Conservation (phyloP, 2,888 invertebrate genomes). For the Drosophila leonis region DNA sequence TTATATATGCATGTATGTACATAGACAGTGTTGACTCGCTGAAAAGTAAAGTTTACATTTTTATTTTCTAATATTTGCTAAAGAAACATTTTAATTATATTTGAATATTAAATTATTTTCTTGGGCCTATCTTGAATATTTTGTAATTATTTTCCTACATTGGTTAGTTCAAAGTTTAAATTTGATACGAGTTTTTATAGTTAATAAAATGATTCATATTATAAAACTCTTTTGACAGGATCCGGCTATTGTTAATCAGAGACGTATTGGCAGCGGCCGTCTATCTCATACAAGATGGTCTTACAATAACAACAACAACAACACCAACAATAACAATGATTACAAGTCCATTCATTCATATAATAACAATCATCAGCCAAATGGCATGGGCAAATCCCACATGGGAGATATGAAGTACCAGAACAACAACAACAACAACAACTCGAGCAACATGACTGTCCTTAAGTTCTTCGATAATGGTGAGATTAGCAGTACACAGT, state of each 20-base stretch:
- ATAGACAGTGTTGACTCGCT: background rate
- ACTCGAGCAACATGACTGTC: constrained; percentile 46
- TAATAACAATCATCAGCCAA: constrained; percentile 40
- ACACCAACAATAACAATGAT: constrained; percentile 25
- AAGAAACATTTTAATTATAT: constrained; percentile 1
- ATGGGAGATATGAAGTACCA: constrained; percentile 46
- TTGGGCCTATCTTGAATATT: background rate
- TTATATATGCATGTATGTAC: no score
- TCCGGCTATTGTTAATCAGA: constrained; percentile 79
- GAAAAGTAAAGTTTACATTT: background rate
- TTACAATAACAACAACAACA: constrained; percentile 37
- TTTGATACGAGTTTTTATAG: background rate
- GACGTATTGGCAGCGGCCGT: constrained; percentile 84
- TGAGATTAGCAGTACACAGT: constrained; percentile 44
- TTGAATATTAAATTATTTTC: background rate
- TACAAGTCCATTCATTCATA: constrained; percentile 43
- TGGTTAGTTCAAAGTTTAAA: background rate
- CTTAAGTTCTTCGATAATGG: constrained; percentile 73
- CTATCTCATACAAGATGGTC: constrained; percentile 80
- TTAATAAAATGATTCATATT: background rate
- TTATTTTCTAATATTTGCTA: background rate
- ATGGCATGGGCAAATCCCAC: constrained; percentile 34
- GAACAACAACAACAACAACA: constrained; percentile 15
- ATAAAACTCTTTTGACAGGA: constrained; percentile 56
- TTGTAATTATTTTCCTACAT: background rate